These are phyloP conservation scores for Nipponia nippon DNA, from an alignment of 2,113 vertebrate genomes.

Conservation along the genomic window DNA sequence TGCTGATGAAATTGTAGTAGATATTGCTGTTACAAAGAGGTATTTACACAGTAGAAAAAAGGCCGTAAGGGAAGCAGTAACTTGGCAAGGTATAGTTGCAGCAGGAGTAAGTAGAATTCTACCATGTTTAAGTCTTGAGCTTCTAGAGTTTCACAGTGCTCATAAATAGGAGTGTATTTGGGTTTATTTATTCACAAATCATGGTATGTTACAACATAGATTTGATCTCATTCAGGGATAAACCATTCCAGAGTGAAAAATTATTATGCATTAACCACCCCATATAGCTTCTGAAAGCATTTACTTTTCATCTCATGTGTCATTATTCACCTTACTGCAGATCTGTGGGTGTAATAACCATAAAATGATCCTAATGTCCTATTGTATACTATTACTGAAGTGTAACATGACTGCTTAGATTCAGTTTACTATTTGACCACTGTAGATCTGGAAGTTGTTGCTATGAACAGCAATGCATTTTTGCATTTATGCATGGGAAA, in stretches of 20 bases:
- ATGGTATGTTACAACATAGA: background rate
- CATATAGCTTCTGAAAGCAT: background rate
- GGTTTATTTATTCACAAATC: background rate
- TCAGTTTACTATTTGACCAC: background rate
- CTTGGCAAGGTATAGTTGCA: background rate
- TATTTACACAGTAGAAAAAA: background rate
- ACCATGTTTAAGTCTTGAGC: background rate
- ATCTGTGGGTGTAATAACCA: background rate
- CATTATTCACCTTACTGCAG: background rate
- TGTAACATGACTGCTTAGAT: background rate
- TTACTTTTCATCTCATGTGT: background rate
- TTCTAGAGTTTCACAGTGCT: background rate
- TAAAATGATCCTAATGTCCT: background rate
- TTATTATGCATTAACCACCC: background rate
- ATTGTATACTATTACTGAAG: background rate
- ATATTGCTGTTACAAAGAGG: background rate
- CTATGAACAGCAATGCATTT: background rate
- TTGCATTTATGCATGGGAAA: background rate
- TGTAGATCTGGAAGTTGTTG: background rate
- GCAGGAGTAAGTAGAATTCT: background rate
- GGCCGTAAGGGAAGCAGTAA: background rate
- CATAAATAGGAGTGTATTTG: background rate
- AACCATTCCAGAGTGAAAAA: background rate
- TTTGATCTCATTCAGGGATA: background rate
- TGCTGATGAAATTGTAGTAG: background rate